These are phyloP conservation scores for Chionomys nivalis DNA, from an alignment of 2,113 vertebrate genomes.

Conservation along the genomic window DNA sequence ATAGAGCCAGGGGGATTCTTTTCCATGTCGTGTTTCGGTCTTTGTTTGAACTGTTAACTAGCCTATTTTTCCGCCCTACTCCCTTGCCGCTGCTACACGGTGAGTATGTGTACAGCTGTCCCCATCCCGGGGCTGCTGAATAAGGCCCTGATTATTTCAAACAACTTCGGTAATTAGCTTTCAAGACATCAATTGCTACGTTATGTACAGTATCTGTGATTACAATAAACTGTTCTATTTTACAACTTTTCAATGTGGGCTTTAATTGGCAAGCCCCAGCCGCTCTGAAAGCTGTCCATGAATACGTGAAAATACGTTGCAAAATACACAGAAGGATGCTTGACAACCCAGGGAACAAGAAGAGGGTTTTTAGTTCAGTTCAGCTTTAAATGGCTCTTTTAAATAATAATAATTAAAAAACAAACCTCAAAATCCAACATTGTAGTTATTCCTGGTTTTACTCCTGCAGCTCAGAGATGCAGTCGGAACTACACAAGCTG, in stretches of 20 bases:
- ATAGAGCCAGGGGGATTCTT: conserved; percentile 55
- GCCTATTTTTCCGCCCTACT: conserved; percentile 53
- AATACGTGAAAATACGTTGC: conserved; percentile 53
- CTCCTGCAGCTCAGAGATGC: background rate
- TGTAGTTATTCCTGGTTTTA: background rate
- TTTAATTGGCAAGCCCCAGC: conserved; percentile 78
- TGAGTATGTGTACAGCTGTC: conserved; percentile 79
- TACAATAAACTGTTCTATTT: conserved; percentile 80
- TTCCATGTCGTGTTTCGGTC: conserved; percentile 39
- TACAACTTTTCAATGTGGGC: conserved; percentile 75
- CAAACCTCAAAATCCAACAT: background rate
- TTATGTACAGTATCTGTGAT: conserved; percentile 83
- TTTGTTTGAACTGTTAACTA: conserved; percentile 76
- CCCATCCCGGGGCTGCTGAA: conserved; percentile 73
- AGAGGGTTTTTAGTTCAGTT: conserved; percentile 46
- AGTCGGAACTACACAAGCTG: background rate
- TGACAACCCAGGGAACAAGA: conserved; percentile 62
- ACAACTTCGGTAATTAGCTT: conserved; percentile 85
- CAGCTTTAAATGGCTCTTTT: conserved; percentile 38
- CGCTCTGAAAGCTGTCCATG: conserved; percentile 53
- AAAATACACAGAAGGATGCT: background rate
- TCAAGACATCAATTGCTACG: conserved; percentile 82
- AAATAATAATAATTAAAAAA: background rate
- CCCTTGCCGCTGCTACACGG: background rate
- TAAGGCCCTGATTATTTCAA: conserved; percentile 83